Evolutionary conservation across 2,113 vertebrate genomes (phyloP).

Genomic region (Mormyrus iriodes): DNA sequence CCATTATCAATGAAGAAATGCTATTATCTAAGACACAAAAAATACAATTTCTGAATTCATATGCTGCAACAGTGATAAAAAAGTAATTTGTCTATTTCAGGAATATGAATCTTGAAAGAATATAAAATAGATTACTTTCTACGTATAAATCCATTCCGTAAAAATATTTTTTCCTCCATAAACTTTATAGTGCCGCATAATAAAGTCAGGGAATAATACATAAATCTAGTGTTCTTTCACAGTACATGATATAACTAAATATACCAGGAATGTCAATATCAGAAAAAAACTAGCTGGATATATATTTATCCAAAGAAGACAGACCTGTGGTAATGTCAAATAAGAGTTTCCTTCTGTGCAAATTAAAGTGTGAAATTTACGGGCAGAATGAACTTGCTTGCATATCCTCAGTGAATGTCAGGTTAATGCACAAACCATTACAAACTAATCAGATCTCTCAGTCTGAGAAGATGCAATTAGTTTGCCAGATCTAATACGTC

Average conservation of each 20-base stretch:
- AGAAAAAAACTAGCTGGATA: neutral
- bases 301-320: neutral
- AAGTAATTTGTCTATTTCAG: neutral
- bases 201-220: neutral
- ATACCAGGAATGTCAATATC: neutral
- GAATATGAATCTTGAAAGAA: neutral
- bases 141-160: neutral
- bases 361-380: neutral
- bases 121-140: neutral
- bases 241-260: neutral
- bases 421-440: neutral
- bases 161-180: neutral
- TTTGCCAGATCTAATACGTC: neutral
- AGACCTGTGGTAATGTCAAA: neutral
- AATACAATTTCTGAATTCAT: neutral
- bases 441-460: neutral
- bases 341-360: neutral
- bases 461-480: neutral
- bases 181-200: neutral
- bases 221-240: neutral
- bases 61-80: neutral
- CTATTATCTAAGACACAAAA: neutral
- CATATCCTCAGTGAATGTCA: neutral
- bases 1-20: neutral
- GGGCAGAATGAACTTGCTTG: neutral